phyloP scores from a whole-genome alignment of 1,140 invertebrate species.

The Penaeus japonicus region DNA sequence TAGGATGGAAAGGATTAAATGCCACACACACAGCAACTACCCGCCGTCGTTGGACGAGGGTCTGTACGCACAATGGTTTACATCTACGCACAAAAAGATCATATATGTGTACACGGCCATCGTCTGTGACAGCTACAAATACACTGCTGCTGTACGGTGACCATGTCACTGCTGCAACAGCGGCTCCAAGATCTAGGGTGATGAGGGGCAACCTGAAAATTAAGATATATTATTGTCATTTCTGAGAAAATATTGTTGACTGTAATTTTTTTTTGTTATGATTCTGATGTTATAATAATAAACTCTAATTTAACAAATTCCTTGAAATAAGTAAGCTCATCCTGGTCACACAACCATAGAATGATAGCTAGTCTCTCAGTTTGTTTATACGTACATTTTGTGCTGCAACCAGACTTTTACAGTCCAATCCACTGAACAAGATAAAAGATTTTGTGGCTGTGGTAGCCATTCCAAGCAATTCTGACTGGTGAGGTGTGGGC shows the following conservation, averaged over 20 bases:
- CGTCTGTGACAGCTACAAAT: constrained; percentile 89
- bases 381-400: not conserved
- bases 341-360: not conserved
- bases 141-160: constrained; percentile 94
- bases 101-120: constrained; percentile 89
- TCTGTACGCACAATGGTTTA: constrained; percentile 86
- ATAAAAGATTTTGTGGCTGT: constrained; percentile 86
- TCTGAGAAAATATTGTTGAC: not conserved
- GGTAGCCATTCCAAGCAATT: constrained; percentile 87
- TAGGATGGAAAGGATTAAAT: constrained; percentile 85
- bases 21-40: constrained; percentile 85
- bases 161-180: constrained; percentile 92
- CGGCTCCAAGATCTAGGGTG: constrained; percentile 87
- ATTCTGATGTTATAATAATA: not conserved
- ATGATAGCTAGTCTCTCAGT: not conserved
- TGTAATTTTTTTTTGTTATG: not conserved
- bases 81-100: constrained; percentile 94
- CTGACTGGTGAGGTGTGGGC: constrained; percentile 90
- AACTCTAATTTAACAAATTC: not conserved
- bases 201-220: constrained; percentile 75
- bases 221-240: not conserved
- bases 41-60: constrained; percentile 82
- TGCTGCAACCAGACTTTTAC: constrained; percentile 92
- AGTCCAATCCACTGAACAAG: constrained; percentile 91
- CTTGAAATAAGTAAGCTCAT: not conserved